phyloP scores from a whole-genome alignment of 2,797 vertebrate species.

The Sebastes baramenuke region DNA sequence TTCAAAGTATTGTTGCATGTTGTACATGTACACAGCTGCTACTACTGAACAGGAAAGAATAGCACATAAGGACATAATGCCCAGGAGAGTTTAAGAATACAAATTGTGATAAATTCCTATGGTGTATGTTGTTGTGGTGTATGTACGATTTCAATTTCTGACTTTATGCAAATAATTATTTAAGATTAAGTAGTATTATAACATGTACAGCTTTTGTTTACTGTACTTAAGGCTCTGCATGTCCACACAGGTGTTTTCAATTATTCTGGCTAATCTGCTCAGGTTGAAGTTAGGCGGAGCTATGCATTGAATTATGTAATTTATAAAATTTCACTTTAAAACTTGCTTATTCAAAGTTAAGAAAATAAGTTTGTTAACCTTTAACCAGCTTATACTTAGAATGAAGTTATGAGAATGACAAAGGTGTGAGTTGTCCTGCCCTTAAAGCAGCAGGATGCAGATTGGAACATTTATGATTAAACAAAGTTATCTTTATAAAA shows the following conservation, averaged over 20 bases:
- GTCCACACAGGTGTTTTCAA: constrained; percentile 8
- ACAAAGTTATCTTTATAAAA: too few species aligned
- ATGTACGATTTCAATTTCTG: background rate
- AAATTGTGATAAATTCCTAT: background rate
- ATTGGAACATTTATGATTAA: too few species aligned
- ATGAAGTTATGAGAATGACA: background rate
- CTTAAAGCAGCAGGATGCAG: too few species aligned
- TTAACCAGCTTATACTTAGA: background rate
- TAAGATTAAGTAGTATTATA: background rate
- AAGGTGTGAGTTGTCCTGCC: too few species aligned
- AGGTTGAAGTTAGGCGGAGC: background rate
- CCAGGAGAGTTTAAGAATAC: background rate
- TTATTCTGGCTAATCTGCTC: background rate
- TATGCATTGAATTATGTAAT: background rate
- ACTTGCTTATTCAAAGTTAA: too few species aligned
- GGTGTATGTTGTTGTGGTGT: background rate
- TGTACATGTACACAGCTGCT: background rate
- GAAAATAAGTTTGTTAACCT: too few species aligned
- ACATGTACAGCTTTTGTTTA: background rate
- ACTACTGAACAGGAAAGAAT: background rate
- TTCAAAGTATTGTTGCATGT: constrained; percentile 8
- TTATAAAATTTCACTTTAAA: too few species aligned
- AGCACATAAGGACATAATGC: background rate
- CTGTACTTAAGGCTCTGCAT: background rate
- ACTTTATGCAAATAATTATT: background rate